Base-by-base conservation (phyloP, 2,797 vertebrate genomes). In the Phalloptychus januarius region DNA sequence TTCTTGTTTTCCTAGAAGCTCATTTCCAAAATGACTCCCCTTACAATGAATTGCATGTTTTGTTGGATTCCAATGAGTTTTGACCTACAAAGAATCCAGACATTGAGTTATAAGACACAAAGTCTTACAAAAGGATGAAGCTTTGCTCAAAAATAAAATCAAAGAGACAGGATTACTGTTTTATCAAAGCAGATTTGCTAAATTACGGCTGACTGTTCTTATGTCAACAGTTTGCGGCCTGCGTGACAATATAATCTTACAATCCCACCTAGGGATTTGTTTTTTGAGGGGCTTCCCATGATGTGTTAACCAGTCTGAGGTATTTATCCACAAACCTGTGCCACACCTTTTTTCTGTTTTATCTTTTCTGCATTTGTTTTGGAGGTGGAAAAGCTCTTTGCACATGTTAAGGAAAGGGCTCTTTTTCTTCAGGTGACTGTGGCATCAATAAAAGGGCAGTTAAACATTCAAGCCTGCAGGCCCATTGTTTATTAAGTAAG, bases 171-270 rank as follows among this genome's bases (percentile, higher is more conserved):
- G 77, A 86, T 89, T 83, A 75, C 44, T 63, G 48, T 56, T 72
- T 50, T 78, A 52, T 81, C 45, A 82, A 82, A 88, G 86, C 74
- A 87, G 81, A 79, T 74, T 40, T 70, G 38, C 61, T 36, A 38
- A 79, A 80, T 86, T 77, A 76, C 75, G 23, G 61, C 83, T 78
- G 45, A 42, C 72, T 72, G 23, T 58, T 83, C 11, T 40, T 84
- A 28, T 79, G 70, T 79, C 78, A 85, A 82, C 83, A 76, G 23
- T 73, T 69, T 77, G 69, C 16, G 15, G 33, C 20, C 72, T 74
- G 69, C 85, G 71, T 86, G 79, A 86, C 82, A 80, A 52, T 79
- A 85, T 88, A 86, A 91, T 90, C 85, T 77, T 61, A 40, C 44
- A 75, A 38, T 78, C 48, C 11, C 69, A 75, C 67, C 52, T 28